Evolutionary conservation across 2,797 vertebrate species (phyloP).

Genomic region (Ciconia nigra): DNA sequence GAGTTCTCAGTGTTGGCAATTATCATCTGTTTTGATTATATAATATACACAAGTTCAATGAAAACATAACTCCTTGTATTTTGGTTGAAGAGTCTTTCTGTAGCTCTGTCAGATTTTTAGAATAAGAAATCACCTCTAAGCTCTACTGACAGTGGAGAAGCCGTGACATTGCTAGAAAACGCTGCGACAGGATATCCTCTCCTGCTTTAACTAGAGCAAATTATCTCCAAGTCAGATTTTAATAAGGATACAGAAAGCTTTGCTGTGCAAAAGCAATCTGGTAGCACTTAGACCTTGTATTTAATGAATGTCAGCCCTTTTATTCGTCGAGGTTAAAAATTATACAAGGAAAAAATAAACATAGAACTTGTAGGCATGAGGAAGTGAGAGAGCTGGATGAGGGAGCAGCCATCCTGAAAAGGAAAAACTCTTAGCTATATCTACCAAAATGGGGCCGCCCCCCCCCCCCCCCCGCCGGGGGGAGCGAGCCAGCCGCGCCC

Average conservation of each 20-base stretch:
- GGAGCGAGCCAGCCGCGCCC: no score
- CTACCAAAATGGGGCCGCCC: no score
- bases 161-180: not conserved
- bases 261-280: not conserved
- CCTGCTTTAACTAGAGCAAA: not conserved
- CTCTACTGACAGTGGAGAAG: not conserved
- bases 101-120: not conserved
- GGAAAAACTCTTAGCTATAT: not conserved
- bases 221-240: not conserved
- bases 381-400: not conserved
- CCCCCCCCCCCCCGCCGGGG: no score
- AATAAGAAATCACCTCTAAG: not conserved
- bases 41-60: not conserved
- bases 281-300: not conserved
- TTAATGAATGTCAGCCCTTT: not conserved
- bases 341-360: slow-evolving; percentile 34
- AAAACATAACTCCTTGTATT: not conserved
- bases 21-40: not conserved
- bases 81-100: not conserved
- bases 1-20: not conserved
- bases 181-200: not conserved
- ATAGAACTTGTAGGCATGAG: not conserved
- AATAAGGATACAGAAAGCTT: not conserved
- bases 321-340: not conserved
- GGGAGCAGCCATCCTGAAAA: not conserved